These are phyloP conservation scores for Eupithecia inturbata DNA, from an alignment of 2,888 invertebrate species.

Conservation along the genomic window DNA sequence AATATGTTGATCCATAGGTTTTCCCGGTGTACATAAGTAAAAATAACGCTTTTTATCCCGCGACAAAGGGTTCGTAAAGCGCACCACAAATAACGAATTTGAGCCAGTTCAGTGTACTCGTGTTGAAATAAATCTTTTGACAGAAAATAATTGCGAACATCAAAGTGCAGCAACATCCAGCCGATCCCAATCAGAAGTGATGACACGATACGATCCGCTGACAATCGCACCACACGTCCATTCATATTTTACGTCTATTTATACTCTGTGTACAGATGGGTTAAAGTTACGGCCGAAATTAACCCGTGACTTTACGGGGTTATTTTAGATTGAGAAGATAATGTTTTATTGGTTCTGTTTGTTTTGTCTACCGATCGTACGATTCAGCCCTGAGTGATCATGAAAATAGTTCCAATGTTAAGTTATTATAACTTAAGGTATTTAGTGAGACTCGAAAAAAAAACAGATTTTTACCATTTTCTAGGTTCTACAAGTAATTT, in stretches of 20 bases:
- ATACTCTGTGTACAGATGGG: neutral
- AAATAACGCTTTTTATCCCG: too few relatives aligned
- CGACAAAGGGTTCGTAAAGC: too few relatives aligned
- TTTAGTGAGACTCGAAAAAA: too few relatives aligned
- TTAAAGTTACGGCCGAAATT: slow-evolving; percentile 8
- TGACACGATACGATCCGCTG: neutral
- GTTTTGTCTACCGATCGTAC: neutral
- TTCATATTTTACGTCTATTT: slow-evolving; percentile 4
- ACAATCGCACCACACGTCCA: neutral
- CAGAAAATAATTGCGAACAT: neutral
- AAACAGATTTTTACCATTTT: too few relatives aligned
- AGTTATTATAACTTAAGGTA: too few relatives aligned
- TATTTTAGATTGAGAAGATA: slow-evolving; percentile 8
- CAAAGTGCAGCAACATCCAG: neutral
- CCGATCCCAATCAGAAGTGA: neutral
- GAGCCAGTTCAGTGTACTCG: neutral
- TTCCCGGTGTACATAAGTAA: too few relatives aligned
- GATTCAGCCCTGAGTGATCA: neutral
- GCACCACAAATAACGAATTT: neutral
- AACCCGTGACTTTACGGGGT: slow-evolving; percentile 11
- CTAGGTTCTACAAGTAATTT: too few relatives aligned
- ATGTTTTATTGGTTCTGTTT: slow-evolving; percentile 3
- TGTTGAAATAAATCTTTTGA: neutral
- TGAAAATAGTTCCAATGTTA: neutral
- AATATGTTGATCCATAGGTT: too few relatives aligned